Base-by-base conservation (phyloP, 2,888 invertebrate genomes). In the Eustalomyia histrio region DNA sequence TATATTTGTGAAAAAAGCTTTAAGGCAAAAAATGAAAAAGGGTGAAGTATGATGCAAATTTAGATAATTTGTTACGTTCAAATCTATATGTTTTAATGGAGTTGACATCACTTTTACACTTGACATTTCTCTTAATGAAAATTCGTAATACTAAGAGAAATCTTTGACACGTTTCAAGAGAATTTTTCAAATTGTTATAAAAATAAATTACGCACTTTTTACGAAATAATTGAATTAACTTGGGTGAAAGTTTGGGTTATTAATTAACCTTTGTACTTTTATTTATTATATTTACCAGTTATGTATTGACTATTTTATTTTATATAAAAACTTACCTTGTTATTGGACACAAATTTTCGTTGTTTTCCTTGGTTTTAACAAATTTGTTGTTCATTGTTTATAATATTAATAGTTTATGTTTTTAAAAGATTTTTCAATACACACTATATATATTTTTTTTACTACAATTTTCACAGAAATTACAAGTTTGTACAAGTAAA, bases 271-370 rank as follows among this genome's bases (percentile, higher is more conserved):
- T 39, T 29, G 6, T 29, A 29, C 7, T 29, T 6, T 6, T 4
- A 29, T 6, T 39, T 39, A 12, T 39, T 39, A 12, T 39, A 39
- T n/a, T n/a, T 39, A 14, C 1, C 7, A 29, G 4, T 29, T 29
- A 29, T 29, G 7, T 29, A 7, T 7, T 7, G 3, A 12, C 10
- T 39, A 14, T 39, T 39, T 39, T 39, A 14, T 39, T 39, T 39
- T 39, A 39, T 39, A 14, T 3, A n/a, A 47, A 47, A 47, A 0
- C 50, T 87, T 86, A 90, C 90, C 90, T 89, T 75, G 86, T 76
- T 67, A 86, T 84, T 57, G 90, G 90, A 82, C 89, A 90, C 83
- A 88, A 84, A 85, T 90, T 90, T 82, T 90, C 90, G 86, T 89
- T 88, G 82, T 90, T 89, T 83, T 86, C 87, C 68, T 85, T 84